Base-by-base conservation (phyloP, 2,797 vertebrate species). In the Clarias laeviceps region DNA sequence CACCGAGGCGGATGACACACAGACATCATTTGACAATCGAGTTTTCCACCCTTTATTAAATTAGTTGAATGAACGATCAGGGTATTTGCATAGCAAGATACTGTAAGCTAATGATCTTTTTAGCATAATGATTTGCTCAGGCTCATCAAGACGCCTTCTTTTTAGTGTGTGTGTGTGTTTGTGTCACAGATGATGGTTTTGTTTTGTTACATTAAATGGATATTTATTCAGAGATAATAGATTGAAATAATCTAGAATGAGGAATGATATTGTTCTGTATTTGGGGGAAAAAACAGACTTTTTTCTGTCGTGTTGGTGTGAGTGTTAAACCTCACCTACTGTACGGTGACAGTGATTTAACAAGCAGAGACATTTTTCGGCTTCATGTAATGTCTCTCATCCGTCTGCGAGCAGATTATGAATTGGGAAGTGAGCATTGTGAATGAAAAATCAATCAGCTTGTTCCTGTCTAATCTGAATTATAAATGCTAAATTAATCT, bases 71-170 rank as follows among this genome's bases (percentile, higher is more conserved):
- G 85, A 91, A 85, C 86, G 88, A 89, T 89, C 72, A 88, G 65
- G 61, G 64, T 81, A 89, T 91, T 90, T 90, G 84, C 89, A 91
- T 91, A 86, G 82, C 80, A 90, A 88, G n/a, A n/a, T n/a, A n/a
- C n/a, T 88, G 86, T 79, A 82, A 87, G 82, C 81, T 90, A 90
- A 90, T 90, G 61, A 87, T 84, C 76, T 82, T 68, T 87, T 90
- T 83, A 87, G 89, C 86, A 85, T 85, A 88, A 74, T 76, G 62
- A 89, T 90, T 84, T 85, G 69, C 89, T 73, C 37, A 65, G 66
- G 73, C 32, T 32, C 27, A 29, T 73, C 29, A 34, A 83, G 27
- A 1, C 72, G 66, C 32, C 15, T 61, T 69, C 45, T 84, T 37
- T n/a, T n/a, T n/a, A n/a, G n/a, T n/a, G n/a, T 20, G 74, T 65